Base-by-base conservation (phyloP, 2,113 vertebrate genomes). In the human region DNA sequence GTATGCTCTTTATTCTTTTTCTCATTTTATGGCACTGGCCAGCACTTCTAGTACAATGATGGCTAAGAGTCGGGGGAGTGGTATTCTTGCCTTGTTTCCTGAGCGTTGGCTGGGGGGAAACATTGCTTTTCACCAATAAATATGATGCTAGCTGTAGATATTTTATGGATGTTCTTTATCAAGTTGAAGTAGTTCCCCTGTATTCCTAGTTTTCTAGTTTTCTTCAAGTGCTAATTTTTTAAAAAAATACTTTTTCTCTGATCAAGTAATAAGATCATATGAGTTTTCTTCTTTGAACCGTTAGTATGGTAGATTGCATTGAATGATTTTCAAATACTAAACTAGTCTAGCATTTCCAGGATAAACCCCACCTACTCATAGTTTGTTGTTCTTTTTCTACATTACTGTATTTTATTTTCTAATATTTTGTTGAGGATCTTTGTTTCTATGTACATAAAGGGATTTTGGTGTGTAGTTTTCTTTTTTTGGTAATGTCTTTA, bases 371-470 rank as follows among this genome's bases (percentile, higher is more conserved):
- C 22, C 91, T 87, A 35, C 14, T 83, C 22, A 75, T 35, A 40
- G 18, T 52, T 5, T 83, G 6, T 96, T 76, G 16, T 30, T 61
- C 23, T 73, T 93, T 82, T 83, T 61, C 17, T 45, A 89, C 25
- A 30, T 78, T 87, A 76, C 27, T 96, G 6, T 11, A 80, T 92
- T 97, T 83, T 10, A 93, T 84, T 93, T 91, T 38, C 32, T 92
- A 88, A 59, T 84, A 82, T 88, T 93, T 96, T 96, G 35, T 93
- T 90, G 48, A 94, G 27, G 27, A 45, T 84, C 87, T 98, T 83
- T 94, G 32, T 92, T 95, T 95, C 57, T 93, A 0, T 96, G 59
- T 73, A 90, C 48, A 84, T 38, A 48, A 95, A 78, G 6, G 10
- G 55, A 95, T 88, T 82, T 52, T 48, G 4, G n/a, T 43, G 13